Evolutionary conservation across 2,797 vertebrate genomes (phyloP).

Genomic region (Chelidonichthys spinosus): DNA sequence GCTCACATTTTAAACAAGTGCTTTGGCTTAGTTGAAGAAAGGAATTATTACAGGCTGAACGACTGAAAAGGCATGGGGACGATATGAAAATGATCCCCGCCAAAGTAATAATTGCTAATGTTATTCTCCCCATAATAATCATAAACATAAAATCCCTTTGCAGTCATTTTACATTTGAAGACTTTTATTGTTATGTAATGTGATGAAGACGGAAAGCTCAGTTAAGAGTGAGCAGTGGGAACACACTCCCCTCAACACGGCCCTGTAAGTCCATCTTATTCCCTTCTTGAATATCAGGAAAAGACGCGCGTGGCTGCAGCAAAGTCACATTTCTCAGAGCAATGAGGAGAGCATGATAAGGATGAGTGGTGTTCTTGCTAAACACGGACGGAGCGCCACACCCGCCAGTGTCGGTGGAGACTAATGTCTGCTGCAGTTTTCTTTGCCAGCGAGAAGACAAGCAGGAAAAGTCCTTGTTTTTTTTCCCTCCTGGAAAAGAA

Average conservation of each 20-base stretch:
- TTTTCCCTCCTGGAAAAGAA: conserved; percentile 8
- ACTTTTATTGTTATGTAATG: too few relatives aligned
- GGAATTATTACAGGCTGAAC: conserved; percentile 1
- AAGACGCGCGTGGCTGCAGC: not conserved
- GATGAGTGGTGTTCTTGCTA: conserved; percentile 65
- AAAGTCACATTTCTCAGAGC: conserved; percentile 34
- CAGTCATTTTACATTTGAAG: too few relatives aligned
- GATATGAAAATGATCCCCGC: too few relatives aligned
- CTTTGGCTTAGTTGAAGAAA: conserved; percentile 37
- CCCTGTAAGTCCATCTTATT: not conserved
- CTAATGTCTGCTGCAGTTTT: conserved; percentile 48
- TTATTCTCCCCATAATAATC: too few relatives aligned
- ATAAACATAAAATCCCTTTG: too few relatives aligned
- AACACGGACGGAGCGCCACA: conserved; percentile 63
- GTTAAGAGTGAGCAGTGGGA: too few relatives aligned
- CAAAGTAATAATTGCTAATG: too few relatives aligned
- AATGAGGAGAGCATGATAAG: conserved; percentile 37
- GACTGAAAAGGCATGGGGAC: too few relatives aligned
- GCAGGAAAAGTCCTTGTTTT: conserved; percentile 37
- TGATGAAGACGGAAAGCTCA: too few relatives aligned
- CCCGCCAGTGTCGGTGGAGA: conserved; percentile 49
- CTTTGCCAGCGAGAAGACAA: conserved; percentile 48
- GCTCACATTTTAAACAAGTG: conserved; percentile 40
- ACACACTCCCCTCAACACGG: too few relatives aligned
- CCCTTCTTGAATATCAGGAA: conserved; percentile 8